phyloP scores from a whole-genome alignment of 2,888 invertebrate species.

The Tinea pellionella region DNA sequence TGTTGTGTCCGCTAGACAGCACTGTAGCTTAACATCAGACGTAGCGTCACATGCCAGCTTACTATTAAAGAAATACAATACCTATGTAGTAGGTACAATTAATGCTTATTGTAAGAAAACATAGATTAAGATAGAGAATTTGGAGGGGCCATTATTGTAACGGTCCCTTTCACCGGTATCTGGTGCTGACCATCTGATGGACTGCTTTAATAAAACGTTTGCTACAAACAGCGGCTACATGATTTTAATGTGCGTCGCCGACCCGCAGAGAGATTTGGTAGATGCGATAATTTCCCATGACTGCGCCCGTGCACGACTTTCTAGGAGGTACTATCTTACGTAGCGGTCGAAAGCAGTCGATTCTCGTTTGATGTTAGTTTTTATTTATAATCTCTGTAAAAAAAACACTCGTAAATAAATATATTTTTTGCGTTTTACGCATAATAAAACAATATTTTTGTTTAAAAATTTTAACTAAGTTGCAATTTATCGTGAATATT shows the following conservation, averaged over 20 bases:
- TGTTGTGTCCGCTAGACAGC: too few relatives aligned
- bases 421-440: too few relatives aligned
- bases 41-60: too few relatives aligned
- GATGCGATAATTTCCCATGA: constrained; percentile 62
- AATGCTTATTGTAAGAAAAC: too few relatives aligned
- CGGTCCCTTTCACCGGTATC: constrained; percentile 68
- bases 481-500: background rate
- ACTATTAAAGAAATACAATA: too few relatives aligned
- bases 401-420: too few relatives aligned
- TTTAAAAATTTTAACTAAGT: too few relatives aligned
- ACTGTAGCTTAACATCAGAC: too few relatives aligned
- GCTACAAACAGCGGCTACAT: constrained; percentile 41
- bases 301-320: constrained; percentile 55
- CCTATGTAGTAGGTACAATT: too few relatives aligned
- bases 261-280: constrained; percentile 49
- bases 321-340: constrained; percentile 34
- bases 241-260: constrained; percentile 61
- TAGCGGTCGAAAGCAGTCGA: constrained; percentile 29
- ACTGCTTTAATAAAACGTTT: constrained; percentile 59
- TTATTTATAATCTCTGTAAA: too few relatives aligned
- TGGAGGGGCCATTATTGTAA: constrained; percentile 57
- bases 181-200: constrained; percentile 55
- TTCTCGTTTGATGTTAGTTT: too few relatives aligned
- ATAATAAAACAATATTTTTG: too few relatives aligned
- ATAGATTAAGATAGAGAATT: constrained; percentile 41